Evolutionary conservation across 2,113 vertebrate species (phyloP).

Genomic region (Drymodes brunneopygia): DNA sequence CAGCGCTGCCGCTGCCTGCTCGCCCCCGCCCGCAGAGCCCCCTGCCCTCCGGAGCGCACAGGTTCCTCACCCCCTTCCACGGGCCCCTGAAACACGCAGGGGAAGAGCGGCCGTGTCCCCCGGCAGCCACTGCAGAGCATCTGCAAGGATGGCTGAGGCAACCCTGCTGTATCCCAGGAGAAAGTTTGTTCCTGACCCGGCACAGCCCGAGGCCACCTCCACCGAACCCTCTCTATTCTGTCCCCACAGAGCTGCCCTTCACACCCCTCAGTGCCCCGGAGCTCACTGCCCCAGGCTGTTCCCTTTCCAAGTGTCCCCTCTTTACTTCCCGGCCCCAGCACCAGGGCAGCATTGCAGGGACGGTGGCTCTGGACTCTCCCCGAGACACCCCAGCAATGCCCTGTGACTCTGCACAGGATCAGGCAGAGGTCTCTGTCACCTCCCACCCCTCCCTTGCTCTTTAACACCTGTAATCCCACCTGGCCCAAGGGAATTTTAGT

Average conservation of each 20-base stretch:
- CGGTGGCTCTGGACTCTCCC: background rate
- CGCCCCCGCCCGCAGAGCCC: background rate
- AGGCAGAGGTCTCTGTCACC: background rate
- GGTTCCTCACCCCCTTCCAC: background rate
- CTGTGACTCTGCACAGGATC: background rate
- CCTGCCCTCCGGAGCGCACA: background rate
- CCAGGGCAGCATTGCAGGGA: background rate
- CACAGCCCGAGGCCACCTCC: background rate
- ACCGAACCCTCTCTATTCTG: fast-evolving
- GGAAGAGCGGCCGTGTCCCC: background rate
- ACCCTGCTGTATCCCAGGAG: background rate
- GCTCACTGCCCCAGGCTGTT: background rate
- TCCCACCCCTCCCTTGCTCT: background rate
- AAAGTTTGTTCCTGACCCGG: background rate
- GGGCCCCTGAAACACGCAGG: background rate
- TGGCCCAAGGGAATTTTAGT: fast-evolving
- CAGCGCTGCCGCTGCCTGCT: background rate
- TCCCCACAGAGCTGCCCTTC: background rate
- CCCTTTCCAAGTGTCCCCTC: background rate
- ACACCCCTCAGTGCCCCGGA: fast-evolving
- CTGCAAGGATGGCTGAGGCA: background rate
- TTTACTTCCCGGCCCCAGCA: fast-evolving
- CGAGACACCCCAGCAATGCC: background rate
- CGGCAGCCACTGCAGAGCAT: background rate
- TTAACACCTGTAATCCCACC: background rate